phyloP scores from a whole-genome alignment of 1,140 invertebrate genomes.

The Pseudoatta argentina region DNA sequence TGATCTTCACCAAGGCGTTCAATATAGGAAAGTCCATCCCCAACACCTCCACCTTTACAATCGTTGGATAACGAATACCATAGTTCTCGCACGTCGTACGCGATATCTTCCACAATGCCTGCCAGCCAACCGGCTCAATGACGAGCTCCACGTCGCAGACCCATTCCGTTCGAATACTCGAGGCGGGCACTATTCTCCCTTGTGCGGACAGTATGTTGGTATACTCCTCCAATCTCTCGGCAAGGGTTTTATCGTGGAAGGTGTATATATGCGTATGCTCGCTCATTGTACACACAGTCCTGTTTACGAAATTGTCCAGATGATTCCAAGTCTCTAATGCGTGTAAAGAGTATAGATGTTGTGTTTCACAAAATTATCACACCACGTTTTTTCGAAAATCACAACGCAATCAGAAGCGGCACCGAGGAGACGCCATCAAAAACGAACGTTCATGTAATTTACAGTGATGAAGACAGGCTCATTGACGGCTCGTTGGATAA shows the following conservation, averaged over 20 bases:
- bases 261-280: slow-evolving; percentile 86
- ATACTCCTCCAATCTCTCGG: slow-evolving; percentile 87
- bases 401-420: neutral
- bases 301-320: no score
- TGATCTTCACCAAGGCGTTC: slow-evolving; percentile 86
- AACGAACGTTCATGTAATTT: neutral
- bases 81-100: slow-evolving; percentile 87
- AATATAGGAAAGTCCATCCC: slow-evolving; percentile 85
- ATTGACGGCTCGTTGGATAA: neutral
- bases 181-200: slow-evolving; percentile 84
- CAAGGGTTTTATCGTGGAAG: slow-evolving; percentile 87
- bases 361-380: neutral
- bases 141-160: slow-evolving; percentile 87
- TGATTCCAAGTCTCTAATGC: no score
- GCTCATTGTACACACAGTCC: neutral
- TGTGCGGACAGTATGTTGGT: slow-evolving; percentile 85
- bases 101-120: slow-evolving; percentile 89
- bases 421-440: neutral
- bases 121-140: slow-evolving; percentile 88
- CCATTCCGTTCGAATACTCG: slow-evolving; percentile 87
- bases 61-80: slow-evolving; percentile 87
- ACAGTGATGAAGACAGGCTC: no score
- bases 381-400: neutral
- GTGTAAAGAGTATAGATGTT: no score
- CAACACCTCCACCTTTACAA: slow-evolving; percentile 87